Evolutionary conservation across 1,140 invertebrate genomes (phyloP), one percentile per base, ranked within the genome.

Genomic region (Adelges cooleyi): DNA sequence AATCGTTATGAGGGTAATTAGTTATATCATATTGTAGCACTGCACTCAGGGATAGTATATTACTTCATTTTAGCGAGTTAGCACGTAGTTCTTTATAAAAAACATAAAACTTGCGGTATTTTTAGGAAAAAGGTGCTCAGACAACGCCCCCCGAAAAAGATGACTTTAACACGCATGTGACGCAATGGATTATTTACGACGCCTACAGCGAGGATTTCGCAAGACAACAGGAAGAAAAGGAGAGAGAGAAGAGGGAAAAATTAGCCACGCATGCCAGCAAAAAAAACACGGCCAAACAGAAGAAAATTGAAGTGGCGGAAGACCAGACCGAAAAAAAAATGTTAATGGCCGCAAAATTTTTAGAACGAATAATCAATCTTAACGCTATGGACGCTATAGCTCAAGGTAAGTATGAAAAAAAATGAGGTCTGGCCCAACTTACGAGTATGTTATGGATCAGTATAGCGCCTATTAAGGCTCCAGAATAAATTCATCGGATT

Each of bases 351-450:
- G 86, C 85, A 72, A 87, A 89, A 72, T 89, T 92, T 49, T 77
- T 95, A 9, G 92, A 97, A 73, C 80, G 92, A 71, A 92, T 97
- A 83, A 85, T 95, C 38, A 95, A 92, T 74, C 91, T 94, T 77
- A 95, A 95, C 75, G 90, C 90, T 40, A 94, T 83, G 74, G 89
- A 95, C 75, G 92, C 95, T 65, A 92, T 96, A 69, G 80, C 84
- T 11, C 85, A 88, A 78, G 89, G 89, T 91, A 76, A n/a, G n/a
- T n/a, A n/a, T n/a, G n/a, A n/a, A n/a, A n/a, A n/a, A n/a, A n/a
- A n/a, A n/a, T n/a, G n/a, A n/a, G n/a, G n/a, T n/a, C n/a, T n/a
- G n/a, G n/a, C n/a, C n/a, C n/a, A n/a, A n/a, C n/a, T n/a, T n/a
- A n/a, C n/a, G n/a, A n/a, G n/a, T n/a, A n/a, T n/a, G n/a, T n/a